Conservation (phyloP, 2,797 vertebrate species). For the Acanthurus leucopareius region DNA sequence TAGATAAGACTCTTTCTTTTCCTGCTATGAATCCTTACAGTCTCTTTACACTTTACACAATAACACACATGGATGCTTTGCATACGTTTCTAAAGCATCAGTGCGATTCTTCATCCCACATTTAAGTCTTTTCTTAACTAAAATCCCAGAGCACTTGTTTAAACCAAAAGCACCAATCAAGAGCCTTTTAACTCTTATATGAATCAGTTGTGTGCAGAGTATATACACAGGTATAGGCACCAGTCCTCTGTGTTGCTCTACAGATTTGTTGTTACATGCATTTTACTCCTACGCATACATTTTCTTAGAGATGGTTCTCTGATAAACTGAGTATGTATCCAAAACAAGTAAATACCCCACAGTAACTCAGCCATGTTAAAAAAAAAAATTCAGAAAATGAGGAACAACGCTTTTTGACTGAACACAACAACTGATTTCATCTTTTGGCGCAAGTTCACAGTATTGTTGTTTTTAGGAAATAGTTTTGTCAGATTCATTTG, state of each 20-base stretch:
- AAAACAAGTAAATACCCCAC: not conserved
- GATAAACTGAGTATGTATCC: not conserved
- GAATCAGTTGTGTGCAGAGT: not conserved
- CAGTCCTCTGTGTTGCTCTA: not conserved
- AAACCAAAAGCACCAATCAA: not conserved
- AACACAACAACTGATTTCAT: not conserved
- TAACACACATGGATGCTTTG: not conserved
- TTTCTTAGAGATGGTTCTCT: not conserved
- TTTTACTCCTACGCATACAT: not conserved
- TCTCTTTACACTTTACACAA: constrained; percentile 5
- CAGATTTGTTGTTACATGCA: not conserved
- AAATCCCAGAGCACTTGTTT: not conserved
- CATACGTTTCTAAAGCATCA: not conserved
- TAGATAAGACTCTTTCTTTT: constrained; percentile 1
- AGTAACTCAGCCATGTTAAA: no score
- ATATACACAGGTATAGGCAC: not conserved
- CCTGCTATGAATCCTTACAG: not conserved
- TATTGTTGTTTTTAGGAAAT: not conserved
- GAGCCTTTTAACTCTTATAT: not conserved
- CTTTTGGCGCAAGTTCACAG: not conserved
- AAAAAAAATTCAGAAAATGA: no score
- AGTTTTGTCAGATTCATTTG: not conserved
- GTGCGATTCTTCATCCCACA: not conserved
- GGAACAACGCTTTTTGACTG: not conserved
- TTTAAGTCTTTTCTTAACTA: no score